Base-by-base conservation (phyloP, 2,888 invertebrate species). In the Drosophila limbata region DNA sequence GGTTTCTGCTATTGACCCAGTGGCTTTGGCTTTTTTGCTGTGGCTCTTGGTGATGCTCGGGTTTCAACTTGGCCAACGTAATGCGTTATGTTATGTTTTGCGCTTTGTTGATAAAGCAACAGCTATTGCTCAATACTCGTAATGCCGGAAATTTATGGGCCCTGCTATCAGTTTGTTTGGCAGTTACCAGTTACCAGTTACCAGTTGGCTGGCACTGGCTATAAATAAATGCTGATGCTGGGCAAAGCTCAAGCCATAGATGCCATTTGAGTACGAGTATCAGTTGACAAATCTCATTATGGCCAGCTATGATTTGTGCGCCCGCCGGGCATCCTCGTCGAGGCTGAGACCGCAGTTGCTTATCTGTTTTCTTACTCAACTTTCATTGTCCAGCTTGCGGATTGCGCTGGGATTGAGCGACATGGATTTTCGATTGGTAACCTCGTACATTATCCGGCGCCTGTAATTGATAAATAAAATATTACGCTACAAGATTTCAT, bases 241-340 rank as follows among this genome's bases (percentile, higher is more conserved):
- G 50, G 13, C 25, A 63, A 37, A 15, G 47, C 56, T 48, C 33
- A 40, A 17, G 63, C 48, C n/a, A 31, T 62, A 55, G 55, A 17
- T 33, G 42, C 51, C 47, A 52, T 51, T 52, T 31, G 55, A 52
- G 64, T 83, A 84, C 25, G 55, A 52, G 64, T 85, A 84, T 84
- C 84, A 57, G 78, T 67, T 72, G 69, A 73, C 78, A 86, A 88
- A 84, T 84, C 84, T 84, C 69, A 86, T 83, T 85, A 72, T 64
- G 70, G 69, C 48, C 55, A 48, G 71, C 68, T 75, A 75, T 82
- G 72, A 69, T 77, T 78, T 79, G 68, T 67, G 79, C 31, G 40
- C 35, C 75, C 61, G 33, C 15, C 19, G 78, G 61, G 50, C 52
- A 53, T 31, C 19, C 19, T 11, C 11, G n/a, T 25, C 5, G 39